phyloP scores from a whole-genome alignment of 2,113 vertebrate genomes.

The Haplochromis burtoni region DNA sequence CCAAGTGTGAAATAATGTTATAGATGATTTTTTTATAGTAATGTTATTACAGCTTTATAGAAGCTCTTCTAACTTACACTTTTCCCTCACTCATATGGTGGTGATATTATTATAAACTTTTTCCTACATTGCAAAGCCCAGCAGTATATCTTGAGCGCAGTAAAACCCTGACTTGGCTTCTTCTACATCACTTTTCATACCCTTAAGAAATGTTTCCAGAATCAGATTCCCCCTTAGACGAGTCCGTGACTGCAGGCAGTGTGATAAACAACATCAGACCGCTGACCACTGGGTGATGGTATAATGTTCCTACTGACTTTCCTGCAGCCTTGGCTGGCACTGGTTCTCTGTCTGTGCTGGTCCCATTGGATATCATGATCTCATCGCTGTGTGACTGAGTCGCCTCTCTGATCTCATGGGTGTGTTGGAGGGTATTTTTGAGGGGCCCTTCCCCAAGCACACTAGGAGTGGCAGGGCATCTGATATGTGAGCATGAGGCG shows the following conservation, averaged over 20 bases:
- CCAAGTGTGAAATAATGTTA: not conserved
- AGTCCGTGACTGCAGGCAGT: constrained; percentile 5
- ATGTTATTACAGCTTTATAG: not conserved
- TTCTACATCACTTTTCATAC: constrained; percentile 7
- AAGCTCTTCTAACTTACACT: not conserved
- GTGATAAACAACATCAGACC: constrained; percentile 53
- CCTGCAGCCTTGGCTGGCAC: constrained; percentile 28
- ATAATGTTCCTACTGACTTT: constrained; percentile 49
- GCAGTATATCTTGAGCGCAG: not conserved
- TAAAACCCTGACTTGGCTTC: not conserved
- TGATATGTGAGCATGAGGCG: constrained; percentile 31
- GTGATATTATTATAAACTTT: not conserved
- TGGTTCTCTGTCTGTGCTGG: constrained; percentile 7
- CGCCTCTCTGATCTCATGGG: constrained; percentile 58
- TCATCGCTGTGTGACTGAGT: constrained; percentile 60
- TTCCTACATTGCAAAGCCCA: not conserved
- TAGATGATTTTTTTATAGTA: not conserved
- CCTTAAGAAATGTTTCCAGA: constrained; percentile 42
- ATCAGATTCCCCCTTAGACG: constrained; percentile 14
- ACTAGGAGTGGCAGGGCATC: constrained; percentile 44
- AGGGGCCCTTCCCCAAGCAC: constrained; percentile 41
- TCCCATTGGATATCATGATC: constrained; percentile 58
- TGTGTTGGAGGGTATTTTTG: constrained; percentile 60
- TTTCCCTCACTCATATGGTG: not conserved
- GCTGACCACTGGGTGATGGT: constrained; percentile 24